These are phyloP conservation scores for Myotis brandtii DNA, from an alignment of 2,113 vertebrate genomes.

Conservation along the genomic window DNA sequence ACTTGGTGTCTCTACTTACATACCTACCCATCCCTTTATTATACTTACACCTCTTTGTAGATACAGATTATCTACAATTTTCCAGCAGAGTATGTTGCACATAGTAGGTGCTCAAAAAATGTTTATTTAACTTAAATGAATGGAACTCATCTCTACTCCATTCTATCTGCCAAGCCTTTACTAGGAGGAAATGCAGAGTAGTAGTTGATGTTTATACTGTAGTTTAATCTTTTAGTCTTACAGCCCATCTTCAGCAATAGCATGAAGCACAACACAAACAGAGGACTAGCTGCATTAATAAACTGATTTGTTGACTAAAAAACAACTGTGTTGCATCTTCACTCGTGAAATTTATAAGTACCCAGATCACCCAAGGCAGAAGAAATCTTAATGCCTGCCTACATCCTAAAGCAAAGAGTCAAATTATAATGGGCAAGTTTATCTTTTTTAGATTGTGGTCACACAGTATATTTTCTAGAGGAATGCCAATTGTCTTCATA, in stretches of 20 bases:
- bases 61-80: not conserved
- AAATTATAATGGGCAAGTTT: constrained; percentile 66
- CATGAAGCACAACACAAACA: not conserved
- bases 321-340: constrained; percentile 58
- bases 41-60: not conserved
- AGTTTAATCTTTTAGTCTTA: constrained; percentile 7
- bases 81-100: not conserved
- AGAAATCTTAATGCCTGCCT: constrained; percentile 63
- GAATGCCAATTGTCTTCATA: constrained; percentile 63
- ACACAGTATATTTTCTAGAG: constrained; percentile 30
- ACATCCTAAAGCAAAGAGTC: constrained; percentile 47
- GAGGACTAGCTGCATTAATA: constrained; percentile 33
- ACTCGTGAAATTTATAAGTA: constrained; percentile 67
- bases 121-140: not conserved
- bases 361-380: constrained; percentile 26
- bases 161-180: not conserved
- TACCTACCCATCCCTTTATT: not conserved
- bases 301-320: constrained; percentile 44
- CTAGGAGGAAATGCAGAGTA: not conserved
- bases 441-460: constrained; percentile 66
- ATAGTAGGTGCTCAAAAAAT: not conserved
- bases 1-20: not conserved
- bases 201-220: constrained; percentile 26
- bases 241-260: not conserved
- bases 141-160: not conserved